These are phyloP conservation scores for Drosophila yakuba DNA, from an alignment of 1,140 invertebrate genomes.

Conservation along the genomic window DNA sequence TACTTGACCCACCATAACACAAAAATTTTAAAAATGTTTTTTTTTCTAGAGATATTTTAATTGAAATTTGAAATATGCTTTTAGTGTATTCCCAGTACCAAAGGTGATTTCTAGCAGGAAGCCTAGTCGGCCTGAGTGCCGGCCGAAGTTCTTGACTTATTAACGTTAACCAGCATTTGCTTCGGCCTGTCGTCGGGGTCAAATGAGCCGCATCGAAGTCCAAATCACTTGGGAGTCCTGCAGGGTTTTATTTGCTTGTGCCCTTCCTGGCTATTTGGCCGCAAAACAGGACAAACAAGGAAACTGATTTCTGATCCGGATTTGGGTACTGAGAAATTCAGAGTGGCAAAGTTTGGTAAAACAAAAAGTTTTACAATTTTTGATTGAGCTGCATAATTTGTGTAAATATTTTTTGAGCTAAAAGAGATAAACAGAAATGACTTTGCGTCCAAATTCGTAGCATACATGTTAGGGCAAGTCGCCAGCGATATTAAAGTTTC, in stretches of 20 bases:
- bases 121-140: conserved; percentile 5
- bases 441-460: conserved; percentile 37
- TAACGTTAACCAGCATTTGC: conserved; percentile 65
- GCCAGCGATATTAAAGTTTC: conserved; percentile 22
- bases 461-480: conserved; percentile 53
- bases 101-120: not conserved
- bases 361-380: conserved; percentile 20
- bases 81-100: too few species aligned
- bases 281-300: conserved; percentile 23
- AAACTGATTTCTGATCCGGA: conserved; percentile 29
- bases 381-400: conserved; percentile 50
- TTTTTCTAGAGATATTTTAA: too few species aligned
- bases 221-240: conserved; percentile 66
- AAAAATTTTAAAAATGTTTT: too few species aligned
- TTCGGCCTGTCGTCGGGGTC: conserved; percentile 24
- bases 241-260: conserved; percentile 42
- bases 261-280: conserved; percentile 17
- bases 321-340: conserved; percentile 21
- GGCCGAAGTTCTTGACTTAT: conserved; percentile 73
- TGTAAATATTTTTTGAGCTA: conserved; percentile 30
- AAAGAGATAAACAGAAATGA: conserved; percentile 13
- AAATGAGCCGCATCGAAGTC: conserved; percentile 70
- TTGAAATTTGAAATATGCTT: too few species aligned
- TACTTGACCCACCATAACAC: too few species aligned
- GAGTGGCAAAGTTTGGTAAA: conserved; percentile 30